Conservation (phyloP, 2,888 invertebrate genomes). For the Tenodera sinensis region DNA sequence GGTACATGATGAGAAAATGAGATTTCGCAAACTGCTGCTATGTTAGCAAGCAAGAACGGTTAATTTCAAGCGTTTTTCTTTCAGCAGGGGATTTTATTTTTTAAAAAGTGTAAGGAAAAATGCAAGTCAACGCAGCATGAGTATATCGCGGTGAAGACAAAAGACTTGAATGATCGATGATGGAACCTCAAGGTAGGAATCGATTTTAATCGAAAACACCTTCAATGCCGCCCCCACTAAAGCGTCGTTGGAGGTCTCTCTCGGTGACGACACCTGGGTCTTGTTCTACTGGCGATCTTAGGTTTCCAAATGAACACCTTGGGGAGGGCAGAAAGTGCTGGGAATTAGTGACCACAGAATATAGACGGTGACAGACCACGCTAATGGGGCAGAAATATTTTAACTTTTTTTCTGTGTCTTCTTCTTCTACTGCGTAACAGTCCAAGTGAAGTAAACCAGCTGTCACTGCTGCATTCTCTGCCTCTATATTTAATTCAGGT, state of each 20-base stretch:
- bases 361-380: too few species aligned
- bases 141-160: neutral
- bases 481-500: too few species aligned
- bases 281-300: neutral
- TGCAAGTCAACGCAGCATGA: neutral
- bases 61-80: too few species aligned
- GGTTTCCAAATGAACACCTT: neutral
- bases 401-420: too few species aligned
- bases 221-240: neutral
- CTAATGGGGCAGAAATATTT: too few species aligned
- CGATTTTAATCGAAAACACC: neutral
- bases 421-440: too few species aligned
- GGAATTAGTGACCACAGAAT: too few species aligned
- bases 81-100: neutral
- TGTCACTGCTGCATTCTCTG: too few species aligned
- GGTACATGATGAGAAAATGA: neutral
- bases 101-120: neutral
- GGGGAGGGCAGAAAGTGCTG: too few species aligned
- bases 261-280: neutral
- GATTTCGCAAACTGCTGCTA: neutral
- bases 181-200: neutral
- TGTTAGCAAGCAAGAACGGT: too few species aligned
- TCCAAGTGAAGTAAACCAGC: too few species aligned
- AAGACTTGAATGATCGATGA: neutral
- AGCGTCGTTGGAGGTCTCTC: neutral